phyloP scores from a whole-genome alignment of 2,888 invertebrate species.

The Beris morrisii region DNA sequence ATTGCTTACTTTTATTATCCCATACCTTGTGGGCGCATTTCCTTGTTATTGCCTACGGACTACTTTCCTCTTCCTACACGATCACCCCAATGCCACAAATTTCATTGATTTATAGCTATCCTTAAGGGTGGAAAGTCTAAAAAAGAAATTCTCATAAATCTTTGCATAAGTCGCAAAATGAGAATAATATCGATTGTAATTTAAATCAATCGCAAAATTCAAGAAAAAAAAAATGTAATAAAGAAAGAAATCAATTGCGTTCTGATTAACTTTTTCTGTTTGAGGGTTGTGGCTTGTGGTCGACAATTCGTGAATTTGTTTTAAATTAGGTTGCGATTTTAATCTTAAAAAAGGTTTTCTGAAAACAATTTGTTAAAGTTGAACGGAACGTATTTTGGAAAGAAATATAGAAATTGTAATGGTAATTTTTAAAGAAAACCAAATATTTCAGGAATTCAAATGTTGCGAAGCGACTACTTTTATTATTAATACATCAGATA shows the following conservation, averaged over 20 bases:
- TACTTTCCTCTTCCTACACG: too few relatives aligned
- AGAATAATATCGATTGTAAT: constrained; percentile 23
- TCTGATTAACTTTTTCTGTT: constrained; percentile 11
- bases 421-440: too few relatives aligned
- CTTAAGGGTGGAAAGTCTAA: constrained; percentile 1
- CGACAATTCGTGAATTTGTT: constrained; percentile 5
- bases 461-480: too few relatives aligned
- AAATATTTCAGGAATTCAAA: too few relatives aligned
- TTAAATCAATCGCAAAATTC: constrained; percentile 17
- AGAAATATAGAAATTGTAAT: too few relatives aligned
- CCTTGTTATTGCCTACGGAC: too few relatives aligned
- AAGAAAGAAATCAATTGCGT: constrained; percentile 10
- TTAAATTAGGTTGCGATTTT: constrained; percentile 5
- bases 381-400: too few relatives aligned
- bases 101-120: constrained; percentile 20
- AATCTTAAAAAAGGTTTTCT: too few relatives aligned
- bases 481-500: too few relatives aligned
- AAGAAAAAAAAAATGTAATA: background rate
- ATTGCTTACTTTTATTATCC: background rate
- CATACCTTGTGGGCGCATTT: too few relatives aligned
- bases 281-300: background rate
- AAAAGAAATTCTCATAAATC: constrained; percentile 19
- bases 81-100: constrained; percentile 4
- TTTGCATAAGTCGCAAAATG: constrained; percentile 21
- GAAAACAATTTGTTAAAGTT: too few relatives aligned